Evolutionary conservation across 2,797 vertebrate species (phyloP), one percentile per base, ranked within the genome.

Genomic region (Luscinia luscinia): DNA sequence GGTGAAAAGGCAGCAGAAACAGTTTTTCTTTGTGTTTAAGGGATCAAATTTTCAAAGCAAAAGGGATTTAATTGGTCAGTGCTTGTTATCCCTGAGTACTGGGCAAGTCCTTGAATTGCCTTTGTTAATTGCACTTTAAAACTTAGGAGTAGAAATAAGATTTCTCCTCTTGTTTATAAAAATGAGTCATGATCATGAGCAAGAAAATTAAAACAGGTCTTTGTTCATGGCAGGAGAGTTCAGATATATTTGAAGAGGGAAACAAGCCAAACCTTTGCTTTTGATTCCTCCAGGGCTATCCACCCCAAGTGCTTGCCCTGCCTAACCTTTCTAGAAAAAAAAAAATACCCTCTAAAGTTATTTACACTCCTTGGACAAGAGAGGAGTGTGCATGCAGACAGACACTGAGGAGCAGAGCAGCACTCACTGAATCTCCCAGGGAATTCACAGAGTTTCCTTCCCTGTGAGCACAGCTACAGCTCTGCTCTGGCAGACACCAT

Each of bases 81-180:
- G 15, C 11, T 69, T 27, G 9, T 75, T 73, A 86, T 52, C 40
- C 51, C 59, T 20, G 9, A 73, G 34, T 66, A 43, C 32, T 51
- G 40, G 41, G 36, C 28, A 89, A 83, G 48, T 55, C 57, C 49
- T 90, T 68, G 30, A 75, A 78, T 36, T 89, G 34, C 28, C 55
- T 89, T 92, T 86, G 20, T 34, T 81, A 84, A 76, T 49, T 88
- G 27, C 62, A 67, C 17, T 36, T 92, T 51, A 69, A 83, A 27
- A 72, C 38, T 81, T 40, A 49, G 14, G 22, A 78, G 26, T 1
- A 68, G 62, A 89, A 86, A 69, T 59, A 63, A 59, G 22, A 52
- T 28, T 89, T 48, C 30, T 69, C 40, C 15, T 87, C 72, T 70
- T 79, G 22, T 70, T 83, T 91, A 59, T 68, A 80, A 49, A 76